These are phyloP conservation scores for Drosophila mimica DNA, from an alignment of 2,888 invertebrate species.

Conservation along the genomic window DNA sequence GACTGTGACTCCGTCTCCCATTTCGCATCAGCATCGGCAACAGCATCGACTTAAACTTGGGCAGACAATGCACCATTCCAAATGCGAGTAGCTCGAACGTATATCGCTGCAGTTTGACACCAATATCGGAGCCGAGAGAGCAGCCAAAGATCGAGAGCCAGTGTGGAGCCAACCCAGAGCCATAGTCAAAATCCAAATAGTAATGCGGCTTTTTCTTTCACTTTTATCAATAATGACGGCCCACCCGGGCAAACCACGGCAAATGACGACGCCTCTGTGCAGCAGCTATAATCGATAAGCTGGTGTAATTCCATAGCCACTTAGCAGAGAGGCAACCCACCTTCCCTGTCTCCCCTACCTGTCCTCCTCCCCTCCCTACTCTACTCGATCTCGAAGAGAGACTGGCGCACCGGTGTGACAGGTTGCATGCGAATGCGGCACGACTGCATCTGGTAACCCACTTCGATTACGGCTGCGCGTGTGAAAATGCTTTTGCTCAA, in stretches of 20 bases:
- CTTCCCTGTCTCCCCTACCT: not conserved
- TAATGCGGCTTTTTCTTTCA: slow-evolving; percentile 61
- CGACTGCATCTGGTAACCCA: slow-evolving; percentile 79
- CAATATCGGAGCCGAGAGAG: slow-evolving; percentile 56
- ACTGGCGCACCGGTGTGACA: slow-evolving; percentile 67
- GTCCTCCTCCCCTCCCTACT: not conserved
- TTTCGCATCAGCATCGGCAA: slow-evolving; percentile 1
- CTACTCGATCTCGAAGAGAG: not conserved
- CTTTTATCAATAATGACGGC: slow-evolving; percentile 51
- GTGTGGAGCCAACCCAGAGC: slow-evolving; percentile 2
- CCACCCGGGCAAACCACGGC: slow-evolving; percentile 29
- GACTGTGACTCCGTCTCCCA: slow-evolving; percentile 19
- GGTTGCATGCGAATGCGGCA: slow-evolving; percentile 78
- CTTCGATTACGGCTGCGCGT: slow-evolving; percentile 75
- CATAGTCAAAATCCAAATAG: slow-evolving; percentile 26
- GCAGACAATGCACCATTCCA: slow-evolving; percentile 62
- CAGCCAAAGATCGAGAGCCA: slow-evolving; percentile 6
- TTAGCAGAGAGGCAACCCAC: slow-evolving; percentile 39
- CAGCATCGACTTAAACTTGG: slow-evolving; percentile 16
- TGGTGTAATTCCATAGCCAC: slow-evolving; percentile 73
- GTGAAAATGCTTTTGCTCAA: slow-evolving; percentile 62
- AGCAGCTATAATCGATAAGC: slow-evolving; percentile 67
- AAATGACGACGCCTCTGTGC: slow-evolving; percentile 58
- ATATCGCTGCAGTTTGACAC: slow-evolving; percentile 70
- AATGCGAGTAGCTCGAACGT: slow-evolving; percentile 70